Conservation (phyloP, 2,888 invertebrate genomes). For the Tiliacea aurago region DNA sequence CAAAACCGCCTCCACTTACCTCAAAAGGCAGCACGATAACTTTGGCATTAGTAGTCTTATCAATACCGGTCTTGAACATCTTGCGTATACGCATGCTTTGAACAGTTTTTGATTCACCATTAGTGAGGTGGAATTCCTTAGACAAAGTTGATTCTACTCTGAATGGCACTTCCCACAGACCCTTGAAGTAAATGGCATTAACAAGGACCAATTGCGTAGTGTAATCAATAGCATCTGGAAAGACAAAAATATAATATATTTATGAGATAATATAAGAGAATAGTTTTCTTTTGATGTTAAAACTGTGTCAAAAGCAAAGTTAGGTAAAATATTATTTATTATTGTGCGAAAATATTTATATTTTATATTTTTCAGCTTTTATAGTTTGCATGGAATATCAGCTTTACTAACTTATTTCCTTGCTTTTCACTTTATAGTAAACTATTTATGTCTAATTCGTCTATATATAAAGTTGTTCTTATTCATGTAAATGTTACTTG, state of each 20-base stretch:
- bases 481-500: neutral
- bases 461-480: neutral
- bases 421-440: neutral
- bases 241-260: neutral
- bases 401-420: no score
- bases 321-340: neutral
- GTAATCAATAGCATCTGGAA: conserved; percentile 87
- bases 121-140: conserved; percentile 89
- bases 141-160: conserved; percentile 87
- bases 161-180: conserved; percentile 93
- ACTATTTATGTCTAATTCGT: neutral
- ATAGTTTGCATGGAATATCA: neutral
- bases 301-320: neutral
- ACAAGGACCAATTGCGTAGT: conserved; percentile 91
- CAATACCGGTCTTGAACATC: conserved; percentile 89
- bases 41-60: conserved; percentile 89
- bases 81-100: conserved; percentile 92
- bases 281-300: neutral
- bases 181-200: conserved; percentile 94
- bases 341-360: no score
- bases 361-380: neutral
- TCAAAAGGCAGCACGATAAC: conserved; percentile 92
- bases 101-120: conserved; percentile 81
- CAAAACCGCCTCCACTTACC: conserved; percentile 78
- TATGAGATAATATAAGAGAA: no score